Conservation (phyloP, 2,113 vertebrate genomes). For the Leptosomus discolor region DNA sequence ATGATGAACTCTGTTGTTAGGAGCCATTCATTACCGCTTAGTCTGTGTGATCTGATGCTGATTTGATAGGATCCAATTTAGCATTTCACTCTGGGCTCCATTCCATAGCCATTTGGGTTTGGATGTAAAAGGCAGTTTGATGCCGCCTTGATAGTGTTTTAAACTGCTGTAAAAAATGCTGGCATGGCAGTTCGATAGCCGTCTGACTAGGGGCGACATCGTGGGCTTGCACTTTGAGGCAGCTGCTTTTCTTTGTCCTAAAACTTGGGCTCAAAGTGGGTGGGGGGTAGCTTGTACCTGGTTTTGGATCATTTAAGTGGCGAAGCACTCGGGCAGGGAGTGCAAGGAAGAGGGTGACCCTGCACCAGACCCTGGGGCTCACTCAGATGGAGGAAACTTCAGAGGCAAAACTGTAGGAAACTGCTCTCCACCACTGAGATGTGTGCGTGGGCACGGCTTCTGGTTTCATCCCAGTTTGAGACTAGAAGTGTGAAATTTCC, state of each 20-base stretch:
- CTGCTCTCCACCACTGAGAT: not conserved
- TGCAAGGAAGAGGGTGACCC: not conserved
- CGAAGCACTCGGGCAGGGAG: not conserved
- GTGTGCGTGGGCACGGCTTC: rapidly evolving
- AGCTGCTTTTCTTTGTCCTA: not conserved
- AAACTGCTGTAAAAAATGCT: conserved; percentile 74
- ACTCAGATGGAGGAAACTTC: not conserved
- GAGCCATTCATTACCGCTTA: conserved; percentile 69
- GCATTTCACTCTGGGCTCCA: conserved; percentile 73
- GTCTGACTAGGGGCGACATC: not conserved
- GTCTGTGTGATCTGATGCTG: conserved; percentile 68
- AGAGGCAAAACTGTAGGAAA: not conserved
- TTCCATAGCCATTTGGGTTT: conserved; percentile 75
- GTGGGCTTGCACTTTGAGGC: not conserved
- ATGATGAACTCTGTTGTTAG: conserved; percentile 53
- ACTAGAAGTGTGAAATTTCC: not conserved
- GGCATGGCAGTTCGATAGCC: conserved; percentile 29
- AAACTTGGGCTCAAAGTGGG: not conserved
- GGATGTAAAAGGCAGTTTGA: conserved; percentile 72
- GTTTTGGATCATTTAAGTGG: not conserved
- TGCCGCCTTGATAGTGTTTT: conserved; percentile 75
- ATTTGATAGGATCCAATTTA: conserved; percentile 80
- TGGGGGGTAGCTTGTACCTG: not conserved
- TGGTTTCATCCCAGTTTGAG: not conserved
- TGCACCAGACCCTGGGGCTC: rapidly evolving